Base-by-base conservation (phyloP, 2,797 vertebrate genomes). In the Sylvia borin region DNA sequence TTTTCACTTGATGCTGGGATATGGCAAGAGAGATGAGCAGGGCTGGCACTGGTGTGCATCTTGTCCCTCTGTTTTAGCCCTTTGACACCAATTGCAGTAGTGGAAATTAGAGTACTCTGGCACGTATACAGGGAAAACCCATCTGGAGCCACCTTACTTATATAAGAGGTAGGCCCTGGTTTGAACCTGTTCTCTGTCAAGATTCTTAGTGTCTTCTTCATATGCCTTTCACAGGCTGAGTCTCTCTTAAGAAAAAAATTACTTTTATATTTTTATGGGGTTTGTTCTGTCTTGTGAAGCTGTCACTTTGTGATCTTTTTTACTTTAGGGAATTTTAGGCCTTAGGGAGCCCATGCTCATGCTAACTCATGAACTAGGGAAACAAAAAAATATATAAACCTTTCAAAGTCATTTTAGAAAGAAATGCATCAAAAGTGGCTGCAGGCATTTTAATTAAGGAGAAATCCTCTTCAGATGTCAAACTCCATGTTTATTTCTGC, bases 371-470 rank as follows among this genome's bases (percentile, higher is more conserved):
- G 55, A 90, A 70, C 38, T 24, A 78, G 48, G 34, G 16, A 58
- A 17, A 3, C 3, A 6, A 25, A 61, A 36, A 53, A 73, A 48
- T 7, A 18, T 10, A 86, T 8, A 83, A 94, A 77, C 40, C 43
- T 92, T 93, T 92, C 58, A 72, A 87, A 93, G 38, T 67, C 7
- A 68, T 84, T 92, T 92, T 91, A 84, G 55, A 74, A 92, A 91
- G 43, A 77, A 91, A 78, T 7, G 16, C 36, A 86, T 18, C 45
- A 73, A 57, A 88, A 90, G 61, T 36, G 64, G 55, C 87, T 92
- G 54, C 79, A 58, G 85, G 92, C 80, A 47, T 90, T 95, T 96
- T 93, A 93, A 92, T 94, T 92, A 94, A 16, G 16, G 42, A 92
- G 57, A 93, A 93, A 88, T 58, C 72, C 34, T 92, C 91, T 86